Evolutionary conservation across 2,797 vertebrate species (phyloP).

Genomic region (Eidolon dupreanum): DNA sequence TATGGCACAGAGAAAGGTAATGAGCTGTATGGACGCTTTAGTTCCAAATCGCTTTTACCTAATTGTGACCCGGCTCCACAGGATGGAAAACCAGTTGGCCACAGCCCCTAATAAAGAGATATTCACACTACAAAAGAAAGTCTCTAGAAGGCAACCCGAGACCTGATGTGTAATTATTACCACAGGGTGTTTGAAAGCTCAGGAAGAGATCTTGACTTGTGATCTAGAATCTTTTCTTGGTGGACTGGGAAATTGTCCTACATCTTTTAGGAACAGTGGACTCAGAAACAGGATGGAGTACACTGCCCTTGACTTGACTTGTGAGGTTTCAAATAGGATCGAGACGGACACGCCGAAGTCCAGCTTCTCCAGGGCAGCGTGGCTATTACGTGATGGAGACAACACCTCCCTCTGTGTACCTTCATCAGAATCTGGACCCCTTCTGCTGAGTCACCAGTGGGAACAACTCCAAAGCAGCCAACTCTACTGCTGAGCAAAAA

Average conservation of each 20-base stretch:
- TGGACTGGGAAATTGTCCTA: background rate
- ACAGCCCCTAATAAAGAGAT: constrained; percentile 45
- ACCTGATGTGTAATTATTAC: constrained; percentile 49
- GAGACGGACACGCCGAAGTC: background rate
- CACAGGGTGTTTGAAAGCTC: constrained; percentile 25
- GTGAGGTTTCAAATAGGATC: background rate
- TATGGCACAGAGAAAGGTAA: constrained; percentile 27
- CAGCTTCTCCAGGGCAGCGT: background rate
- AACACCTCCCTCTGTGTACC: background rate
- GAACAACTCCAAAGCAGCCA: background rate
- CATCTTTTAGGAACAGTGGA: background rate
- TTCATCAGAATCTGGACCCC: background rate
- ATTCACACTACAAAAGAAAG: constrained; percentile 22
- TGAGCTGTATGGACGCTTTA: constrained; percentile 42
- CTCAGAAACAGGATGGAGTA: background rate
- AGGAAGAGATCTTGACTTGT: constrained; percentile 32
- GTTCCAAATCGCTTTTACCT: constrained; percentile 60
- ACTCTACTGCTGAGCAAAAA: background rate
- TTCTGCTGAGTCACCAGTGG: background rate
- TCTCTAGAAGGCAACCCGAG: constrained; percentile 11
- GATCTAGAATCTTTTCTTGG: constrained; percentile 10
- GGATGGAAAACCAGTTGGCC: constrained; percentile 52
- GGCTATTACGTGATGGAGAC: background rate
- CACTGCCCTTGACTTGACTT: background rate
- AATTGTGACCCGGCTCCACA: constrained; percentile 45